Base-by-base conservation (phyloP, 2,797 vertebrate genomes). In the Rhadinocentrus ornatus region DNA sequence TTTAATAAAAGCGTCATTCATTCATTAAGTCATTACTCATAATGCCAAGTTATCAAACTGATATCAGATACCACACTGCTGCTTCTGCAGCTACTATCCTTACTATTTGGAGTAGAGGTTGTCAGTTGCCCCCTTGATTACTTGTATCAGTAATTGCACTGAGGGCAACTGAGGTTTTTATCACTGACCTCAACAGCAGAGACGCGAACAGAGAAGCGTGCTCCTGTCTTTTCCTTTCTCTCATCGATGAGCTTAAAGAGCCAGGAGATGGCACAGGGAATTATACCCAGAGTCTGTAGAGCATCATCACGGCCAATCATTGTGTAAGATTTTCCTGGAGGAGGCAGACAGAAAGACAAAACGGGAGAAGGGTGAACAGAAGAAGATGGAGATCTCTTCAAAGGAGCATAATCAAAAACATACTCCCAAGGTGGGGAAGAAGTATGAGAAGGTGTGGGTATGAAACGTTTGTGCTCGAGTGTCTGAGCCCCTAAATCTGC, bases 221-320 rank as follows among this genome's bases (percentile, higher is more conserved):
- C 96, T 56, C 97, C 98, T 0, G 97, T 99, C 93, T 98, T 98
- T 79, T 99, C 97, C 81, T 98, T 98, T 48, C 97, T 94, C 86
- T 99, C 98, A 1, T 97, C 96, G 78, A 99, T 99, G 80, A 99
- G 93, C 70, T 98, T 99, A 93, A 99, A 99, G 75, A 99, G 93
- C 98, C 98, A 99, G 29, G 98, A 98, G 88, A 99, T 98, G 81
- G 97, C 96, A 76, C 97, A 99, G 16, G 98, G 98, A 84, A 99
- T 98, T 86, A 99, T 96, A 32, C 98, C 98, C 13, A 99, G 94
- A 82, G 94, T 97, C 93, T 99, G 97, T 89, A 97, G 97, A 58
- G 97, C 97, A 81, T 97, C 97, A 39, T 99, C 97, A 48, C 93
- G 95, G 3, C 98, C 98, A 0, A 99, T 99, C 98, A 99, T 99